Conservation (phyloP, 23 tunicate species). For the Botrylloides violaceus region DNA sequence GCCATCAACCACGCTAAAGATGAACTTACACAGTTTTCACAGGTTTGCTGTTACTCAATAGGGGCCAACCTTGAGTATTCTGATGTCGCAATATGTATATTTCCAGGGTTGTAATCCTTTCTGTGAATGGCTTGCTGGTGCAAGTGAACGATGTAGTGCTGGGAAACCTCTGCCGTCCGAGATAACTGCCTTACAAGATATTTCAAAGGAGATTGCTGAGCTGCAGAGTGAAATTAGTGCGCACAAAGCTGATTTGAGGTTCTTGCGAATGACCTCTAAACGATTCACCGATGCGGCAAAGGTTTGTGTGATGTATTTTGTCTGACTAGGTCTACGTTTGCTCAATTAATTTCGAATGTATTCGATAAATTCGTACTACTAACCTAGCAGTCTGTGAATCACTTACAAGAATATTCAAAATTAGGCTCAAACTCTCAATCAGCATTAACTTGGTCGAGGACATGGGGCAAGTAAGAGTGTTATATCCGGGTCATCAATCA, state of each 20-base stretch:
- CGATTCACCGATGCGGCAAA: conserved; percentile 19
- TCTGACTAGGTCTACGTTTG: too few species aligned
- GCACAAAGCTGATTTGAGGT: conserved; percentile 20
- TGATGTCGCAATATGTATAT: too few species aligned
- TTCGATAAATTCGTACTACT: too few species aligned
- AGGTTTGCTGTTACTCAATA: too few species aligned
- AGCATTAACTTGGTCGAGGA: too few species aligned
- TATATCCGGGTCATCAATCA: too few species aligned
- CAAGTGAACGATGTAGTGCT: neutral
- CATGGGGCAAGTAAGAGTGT: too few species aligned
- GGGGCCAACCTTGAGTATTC: too few species aligned
- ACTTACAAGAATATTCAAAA: too few species aligned
- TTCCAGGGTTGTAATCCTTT: conserved; percentile 8
- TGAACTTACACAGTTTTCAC: conserved; percentile 15
- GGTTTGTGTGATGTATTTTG: neutral
- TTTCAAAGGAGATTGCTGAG: neutral
- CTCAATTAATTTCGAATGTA: too few species aligned
- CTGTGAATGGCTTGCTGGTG: conserved; percentile 1
- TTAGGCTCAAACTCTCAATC: too few species aligned
- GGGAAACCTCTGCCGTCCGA: conserved; percentile 6
- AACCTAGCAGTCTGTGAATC: too few species aligned
- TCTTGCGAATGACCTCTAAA: conserved; percentile 17
- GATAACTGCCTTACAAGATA: neutral
- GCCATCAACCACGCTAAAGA: neutral
- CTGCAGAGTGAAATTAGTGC: conserved; percentile 7